These are phyloP conservation scores for Hirtodrosophila alboralis DNA, from an alignment of 2,888 invertebrate genomes.

Conservation along the genomic window DNA sequence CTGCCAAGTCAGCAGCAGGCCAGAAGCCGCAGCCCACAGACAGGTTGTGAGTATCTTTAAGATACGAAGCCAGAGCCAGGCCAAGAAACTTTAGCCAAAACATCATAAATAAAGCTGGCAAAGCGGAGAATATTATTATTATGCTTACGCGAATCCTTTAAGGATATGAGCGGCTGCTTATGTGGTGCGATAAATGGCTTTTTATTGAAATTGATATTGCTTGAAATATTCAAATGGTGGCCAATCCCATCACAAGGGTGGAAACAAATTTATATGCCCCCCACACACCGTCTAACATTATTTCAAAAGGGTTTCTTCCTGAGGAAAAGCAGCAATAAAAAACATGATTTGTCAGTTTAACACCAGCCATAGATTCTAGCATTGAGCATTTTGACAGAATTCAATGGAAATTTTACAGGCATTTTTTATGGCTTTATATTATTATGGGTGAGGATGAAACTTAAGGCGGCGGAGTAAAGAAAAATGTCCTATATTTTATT, in stretches of 20 bases:
- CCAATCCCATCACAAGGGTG: constrained; percentile 15
- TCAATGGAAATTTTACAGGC: constrained; percentile 29
- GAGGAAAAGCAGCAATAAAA: constrained; percentile 75
- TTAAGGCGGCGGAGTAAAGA: too few species aligned
- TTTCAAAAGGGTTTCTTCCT: constrained; percentile 47
- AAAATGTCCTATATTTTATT: too few species aligned
- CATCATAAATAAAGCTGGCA: constrained; percentile 63
- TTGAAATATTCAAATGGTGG: constrained; percentile 72
- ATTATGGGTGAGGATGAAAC: constrained; percentile 11
- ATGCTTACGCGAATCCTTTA: constrained; percentile 74
- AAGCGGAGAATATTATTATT: constrained; percentile 64
- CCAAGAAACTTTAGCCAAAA: constrained; percentile 44
- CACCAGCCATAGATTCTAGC: constrained; percentile 66
- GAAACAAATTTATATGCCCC: constrained; percentile 47
- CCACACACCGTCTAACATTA: constrained; percentile 1
- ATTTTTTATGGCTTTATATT: constrained; percentile 2
- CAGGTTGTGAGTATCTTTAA: constrained; percentile 63
- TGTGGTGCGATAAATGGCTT: constrained; percentile 82
- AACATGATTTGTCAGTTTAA: constrained; percentile 83
- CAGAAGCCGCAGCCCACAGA: constrained; percentile 35
- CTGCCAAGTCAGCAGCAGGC: constrained; percentile 30
- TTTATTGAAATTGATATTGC: constrained; percentile 84
- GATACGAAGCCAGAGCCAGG: too few species aligned
- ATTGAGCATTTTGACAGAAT: constrained; percentile 24
- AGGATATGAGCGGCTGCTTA: constrained; percentile 71